Evolutionary conservation across 2,888 invertebrate genomes (phyloP).

Genomic region (Exocentrus adspersus): DNA sequence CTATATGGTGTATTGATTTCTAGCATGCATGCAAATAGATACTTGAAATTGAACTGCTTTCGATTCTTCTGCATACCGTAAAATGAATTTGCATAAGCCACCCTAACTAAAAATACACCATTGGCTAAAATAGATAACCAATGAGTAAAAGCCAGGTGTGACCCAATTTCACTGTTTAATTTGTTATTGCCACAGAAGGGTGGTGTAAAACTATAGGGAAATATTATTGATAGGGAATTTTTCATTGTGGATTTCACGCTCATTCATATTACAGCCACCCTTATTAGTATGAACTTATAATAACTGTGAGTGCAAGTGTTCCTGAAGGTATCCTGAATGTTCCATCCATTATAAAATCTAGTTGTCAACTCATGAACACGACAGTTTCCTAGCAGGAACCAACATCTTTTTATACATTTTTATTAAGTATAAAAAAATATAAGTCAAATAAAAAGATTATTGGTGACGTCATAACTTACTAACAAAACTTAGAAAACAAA

Average conservation of each 20-base stretch:
- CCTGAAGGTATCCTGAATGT: no score
- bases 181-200: constrained; percentile 17
- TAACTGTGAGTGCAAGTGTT: no score
- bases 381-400: no score
- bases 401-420: no score
- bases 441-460: no score
- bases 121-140: constrained; percentile 25
- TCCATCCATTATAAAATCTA: no score
- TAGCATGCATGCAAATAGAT: not conserved
- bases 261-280: no score
- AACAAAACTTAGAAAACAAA: no score
- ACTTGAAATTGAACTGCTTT: not conserved
- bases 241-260: not conserved
- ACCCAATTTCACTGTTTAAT: constrained; percentile 18
- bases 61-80: not conserved
- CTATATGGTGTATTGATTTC: not conserved
- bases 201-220: constrained; percentile 5
- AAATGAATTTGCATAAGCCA: constrained; percentile 16
- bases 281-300: no score
- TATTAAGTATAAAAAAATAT: no score
- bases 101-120: constrained; percentile 24
- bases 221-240: not conserved
- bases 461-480: no score
- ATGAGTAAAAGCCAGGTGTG: constrained; percentile 21
- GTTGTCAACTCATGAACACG: no score